Evolutionary conservation across 1,140 invertebrate genomes (phyloP).

Genomic region (Papilio xuthus): DNA sequence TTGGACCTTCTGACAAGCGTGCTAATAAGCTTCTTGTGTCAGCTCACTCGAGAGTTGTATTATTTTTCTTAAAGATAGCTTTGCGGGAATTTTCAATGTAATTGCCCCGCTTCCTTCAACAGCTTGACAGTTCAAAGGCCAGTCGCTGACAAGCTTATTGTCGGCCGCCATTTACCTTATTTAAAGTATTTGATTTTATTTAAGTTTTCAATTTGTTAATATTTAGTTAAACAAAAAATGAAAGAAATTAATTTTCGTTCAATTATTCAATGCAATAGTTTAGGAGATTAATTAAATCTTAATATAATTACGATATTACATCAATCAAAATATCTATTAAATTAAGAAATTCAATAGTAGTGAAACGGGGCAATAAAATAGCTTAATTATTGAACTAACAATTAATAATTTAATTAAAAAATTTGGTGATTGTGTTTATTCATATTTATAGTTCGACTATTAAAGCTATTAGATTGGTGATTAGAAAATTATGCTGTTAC

Average conservation of each 20-base stretch:
- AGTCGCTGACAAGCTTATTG: slow-evolving; percentile 74
- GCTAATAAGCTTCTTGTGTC: slow-evolving; percentile 77
- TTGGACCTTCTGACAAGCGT: slow-evolving; percentile 57
- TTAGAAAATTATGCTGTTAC: slow-evolving; percentile 34
- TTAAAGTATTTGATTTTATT: slow-evolving; percentile 65
- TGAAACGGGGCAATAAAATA: background rate
- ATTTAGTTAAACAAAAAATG: slow-evolving; percentile 43
- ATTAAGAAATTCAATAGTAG: background rate
- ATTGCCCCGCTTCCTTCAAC: slow-evolving; percentile 79
- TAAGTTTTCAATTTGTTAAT: slow-evolving; percentile 52
- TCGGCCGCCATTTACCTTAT: slow-evolving; percentile 75
- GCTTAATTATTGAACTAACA: background rate
- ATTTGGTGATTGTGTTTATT: slow-evolving; percentile 31
- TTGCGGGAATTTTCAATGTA: slow-evolving; percentile 77
- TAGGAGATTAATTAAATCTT: background rate
- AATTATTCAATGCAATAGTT: background rate
- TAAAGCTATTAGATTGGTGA: slow-evolving; percentile 32
- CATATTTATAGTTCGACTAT: slow-evolving; percentile 38
- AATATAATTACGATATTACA: background rate
- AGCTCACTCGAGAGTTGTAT: slow-evolving; percentile 66
- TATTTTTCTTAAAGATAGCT: slow-evolving; percentile 78
- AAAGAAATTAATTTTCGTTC: background rate
- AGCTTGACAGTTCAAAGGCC: slow-evolving; percentile 77
- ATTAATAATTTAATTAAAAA: slow-evolving; percentile 9
- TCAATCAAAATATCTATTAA: background rate